Percentiles rank a stretch among this genome's conserved stretches.
Evolutionary conservation across 1,140 invertebrate species (phyloP).

Genomic region (Aphelinus certus): DNA sequence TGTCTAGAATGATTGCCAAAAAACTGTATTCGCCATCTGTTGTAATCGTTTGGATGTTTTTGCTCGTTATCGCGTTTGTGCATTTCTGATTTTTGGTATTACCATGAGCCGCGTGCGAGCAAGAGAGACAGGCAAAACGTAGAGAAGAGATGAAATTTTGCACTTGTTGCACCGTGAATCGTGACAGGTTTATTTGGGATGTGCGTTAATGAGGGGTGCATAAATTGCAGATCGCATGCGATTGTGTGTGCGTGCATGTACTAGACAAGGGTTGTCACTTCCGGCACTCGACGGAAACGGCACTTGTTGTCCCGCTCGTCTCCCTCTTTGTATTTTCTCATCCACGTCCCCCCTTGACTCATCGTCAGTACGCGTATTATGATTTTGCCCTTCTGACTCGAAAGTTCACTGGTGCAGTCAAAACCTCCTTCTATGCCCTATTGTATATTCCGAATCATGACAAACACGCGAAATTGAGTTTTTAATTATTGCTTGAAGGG

Average conservation of each 20-base stretch:
- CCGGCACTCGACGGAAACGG: conserved; percentile 54
- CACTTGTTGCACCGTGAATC: conserved; percentile 55
- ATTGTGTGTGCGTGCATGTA: conserved; percentile 34
- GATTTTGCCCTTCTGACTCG: background rate
- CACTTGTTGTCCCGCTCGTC: conserved; percentile 50
- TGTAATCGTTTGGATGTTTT: background rate
- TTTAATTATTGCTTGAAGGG: conserved; percentile 9
- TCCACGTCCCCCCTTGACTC: conserved; percentile 20
- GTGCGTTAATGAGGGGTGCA: conserved; percentile 56
- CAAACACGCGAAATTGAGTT: background rate
- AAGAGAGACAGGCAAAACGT: background rate
- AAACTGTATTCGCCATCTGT: background rate
- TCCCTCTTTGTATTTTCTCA: conserved; percentile 17
- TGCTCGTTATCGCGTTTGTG: background rate
- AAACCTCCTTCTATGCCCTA: conserved; percentile 15
- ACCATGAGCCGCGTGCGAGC: background rate
- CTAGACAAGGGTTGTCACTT: conserved; percentile 49
- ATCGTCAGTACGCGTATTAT: conserved; percentile 12
- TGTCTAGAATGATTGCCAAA: conserved; percentile 15
- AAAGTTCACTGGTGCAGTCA: conserved; percentile 5
- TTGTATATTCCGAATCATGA: background rate
- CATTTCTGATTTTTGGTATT: background rate
- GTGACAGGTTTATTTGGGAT: conserved; percentile 52
- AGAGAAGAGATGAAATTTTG: conserved; percentile 41
- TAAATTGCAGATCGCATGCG: conserved; percentile 51